Evolutionary conservation across 2,113 vertebrate genomes (phyloP).

Genomic region (Mugil cephalus): DNA sequence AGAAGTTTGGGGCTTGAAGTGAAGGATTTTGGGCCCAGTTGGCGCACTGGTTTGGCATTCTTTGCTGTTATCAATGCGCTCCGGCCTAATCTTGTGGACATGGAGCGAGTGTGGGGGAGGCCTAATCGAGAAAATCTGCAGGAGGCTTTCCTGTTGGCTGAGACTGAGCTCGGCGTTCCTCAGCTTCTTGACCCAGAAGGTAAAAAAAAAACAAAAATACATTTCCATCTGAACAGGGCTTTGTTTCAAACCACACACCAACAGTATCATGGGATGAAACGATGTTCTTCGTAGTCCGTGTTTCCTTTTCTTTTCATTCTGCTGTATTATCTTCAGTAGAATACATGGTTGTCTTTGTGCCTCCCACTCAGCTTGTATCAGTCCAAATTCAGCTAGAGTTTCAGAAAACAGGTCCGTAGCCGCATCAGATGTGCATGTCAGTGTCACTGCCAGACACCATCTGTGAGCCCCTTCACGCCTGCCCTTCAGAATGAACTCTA

Average conservation of each 20-base stretch:
- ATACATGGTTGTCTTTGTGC: not conserved
- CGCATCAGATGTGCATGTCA: constrained; percentile 56
- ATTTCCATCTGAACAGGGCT: constrained; percentile 11
- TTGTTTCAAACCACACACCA: not conserved
- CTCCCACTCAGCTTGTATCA: not conserved
- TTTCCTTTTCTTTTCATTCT: not conserved
- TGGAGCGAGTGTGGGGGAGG: constrained; percentile 88
- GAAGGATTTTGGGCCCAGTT: constrained; percentile 95
- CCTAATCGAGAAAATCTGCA: constrained; percentile 93
- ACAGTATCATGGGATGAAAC: not conserved
- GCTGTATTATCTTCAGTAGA: not conserved
- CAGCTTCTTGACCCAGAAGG: constrained; percentile 97
- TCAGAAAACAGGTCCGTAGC: constrained; percentile 8
- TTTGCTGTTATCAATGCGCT: constrained; percentile 93
- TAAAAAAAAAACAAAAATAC: no score
- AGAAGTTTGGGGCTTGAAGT: constrained; percentile 92
- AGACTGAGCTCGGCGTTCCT: constrained; percentile 92
- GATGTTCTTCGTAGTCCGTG: not conserved
- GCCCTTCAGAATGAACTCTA: constrained; percentile 75
- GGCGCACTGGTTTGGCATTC: constrained; percentile 95
- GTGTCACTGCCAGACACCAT: constrained; percentile 67
- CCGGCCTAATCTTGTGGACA: constrained; percentile 92
- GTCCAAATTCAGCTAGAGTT: not conserved
- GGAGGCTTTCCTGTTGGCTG: constrained; percentile 93
- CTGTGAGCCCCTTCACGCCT: constrained; percentile 78